Evolutionary conservation across 2,888 invertebrate species (phyloP).

Genomic region (Theretra japonica): DNA sequence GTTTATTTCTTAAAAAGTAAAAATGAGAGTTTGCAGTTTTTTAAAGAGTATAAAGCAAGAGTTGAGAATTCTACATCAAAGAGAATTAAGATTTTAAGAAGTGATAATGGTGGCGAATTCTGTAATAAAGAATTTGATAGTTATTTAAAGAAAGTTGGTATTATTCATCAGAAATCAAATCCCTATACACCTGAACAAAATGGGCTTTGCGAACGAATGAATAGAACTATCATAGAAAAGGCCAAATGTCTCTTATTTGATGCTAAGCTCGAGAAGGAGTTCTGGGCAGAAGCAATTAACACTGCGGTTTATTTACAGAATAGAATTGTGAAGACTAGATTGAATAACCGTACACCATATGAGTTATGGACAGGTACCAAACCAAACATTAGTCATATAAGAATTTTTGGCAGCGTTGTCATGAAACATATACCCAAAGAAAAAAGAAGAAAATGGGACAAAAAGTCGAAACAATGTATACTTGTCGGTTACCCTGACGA

Average conservation of each 20-base stretch:
- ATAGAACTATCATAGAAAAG: slow-evolving; percentile 33
- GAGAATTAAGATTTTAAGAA: slow-evolving; percentile 39
- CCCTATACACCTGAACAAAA: slow-evolving; percentile 35
- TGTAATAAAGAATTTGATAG: slow-evolving; percentile 30
- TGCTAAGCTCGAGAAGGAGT: slow-evolving; percentile 23
- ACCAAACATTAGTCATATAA: slow-evolving; percentile 34
- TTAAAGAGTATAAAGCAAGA: slow-evolving; percentile 35
- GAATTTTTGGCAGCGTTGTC: slow-evolving; percentile 36
- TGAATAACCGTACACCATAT: slow-evolving; percentile 37
- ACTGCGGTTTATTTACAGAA: slow-evolving; percentile 33
- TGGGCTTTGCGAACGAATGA: slow-evolving; percentile 33
- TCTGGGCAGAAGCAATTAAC: slow-evolving; percentile 36
- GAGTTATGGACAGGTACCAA: slow-evolving; percentile 38
- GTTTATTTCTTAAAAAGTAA: no score
- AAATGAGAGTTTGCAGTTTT: no score
- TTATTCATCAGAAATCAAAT: slow-evolving; percentile 20
- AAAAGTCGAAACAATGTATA: slow-evolving; percentile 28
- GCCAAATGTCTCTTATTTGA: slow-evolving; percentile 34
- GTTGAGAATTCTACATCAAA: slow-evolving; percentile 38
- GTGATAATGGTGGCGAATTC: slow-evolving; percentile 33
- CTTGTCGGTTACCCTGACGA: slow-evolving; percentile 32
- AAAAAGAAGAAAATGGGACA: slow-evolving; percentile 38
- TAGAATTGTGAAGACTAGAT: slow-evolving; percentile 19
- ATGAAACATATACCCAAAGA: slow-evolving; percentile 39
- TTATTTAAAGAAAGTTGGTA: slow-evolving; percentile 27